Evolutionary conservation across 2,797 vertebrate species (phyloP).

Genomic region (Triplophysa bombifrons): DNA sequence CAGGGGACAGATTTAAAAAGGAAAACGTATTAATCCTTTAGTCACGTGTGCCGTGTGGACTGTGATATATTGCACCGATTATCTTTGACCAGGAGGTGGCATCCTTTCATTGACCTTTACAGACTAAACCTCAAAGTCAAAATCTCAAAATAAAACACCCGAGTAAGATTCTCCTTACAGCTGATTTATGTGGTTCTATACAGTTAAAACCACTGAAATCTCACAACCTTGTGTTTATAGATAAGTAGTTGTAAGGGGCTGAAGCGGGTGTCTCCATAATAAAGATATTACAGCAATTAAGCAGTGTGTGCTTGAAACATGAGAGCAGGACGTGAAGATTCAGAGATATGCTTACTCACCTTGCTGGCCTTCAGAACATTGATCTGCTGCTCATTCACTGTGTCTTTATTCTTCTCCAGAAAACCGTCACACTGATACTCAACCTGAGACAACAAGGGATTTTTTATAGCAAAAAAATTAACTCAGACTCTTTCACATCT

Average conservation of each 20-base stretch:
- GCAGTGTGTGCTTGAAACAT: not conserved
- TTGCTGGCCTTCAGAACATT: constrained; percentile 96
- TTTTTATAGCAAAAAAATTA: not conserved
- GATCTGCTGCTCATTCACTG: constrained; percentile 97
- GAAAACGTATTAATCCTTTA: not conserved
- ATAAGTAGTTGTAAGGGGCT: too few relatives aligned
- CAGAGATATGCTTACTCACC: constrained; percentile 71
- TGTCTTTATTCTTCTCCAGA: constrained; percentile 98
- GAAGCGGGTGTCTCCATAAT: not conserved
- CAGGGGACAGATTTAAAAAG: not conserved
- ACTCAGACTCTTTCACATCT: not conserved
- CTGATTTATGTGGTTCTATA: not conserved
- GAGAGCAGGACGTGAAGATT: not conserved
- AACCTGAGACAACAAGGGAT: constrained; percentile 74
- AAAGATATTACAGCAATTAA: not conserved
- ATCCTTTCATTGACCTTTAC: not conserved
- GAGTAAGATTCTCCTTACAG: not conserved
- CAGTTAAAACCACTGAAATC: not conserved
- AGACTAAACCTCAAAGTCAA: constrained; percentile 12
- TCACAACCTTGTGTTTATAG: too few relatives aligned
- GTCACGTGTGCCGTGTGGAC: not conserved
- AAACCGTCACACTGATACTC: constrained; percentile 99
- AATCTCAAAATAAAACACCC: too few relatives aligned
- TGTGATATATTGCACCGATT: not conserved
- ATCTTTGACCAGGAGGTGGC: constrained; percentile 23